These are phyloP conservation scores for Eueremaeus valkanovi DNA, from an alignment of 2,888 invertebrate genomes.

Conservation along the genomic window DNA sequence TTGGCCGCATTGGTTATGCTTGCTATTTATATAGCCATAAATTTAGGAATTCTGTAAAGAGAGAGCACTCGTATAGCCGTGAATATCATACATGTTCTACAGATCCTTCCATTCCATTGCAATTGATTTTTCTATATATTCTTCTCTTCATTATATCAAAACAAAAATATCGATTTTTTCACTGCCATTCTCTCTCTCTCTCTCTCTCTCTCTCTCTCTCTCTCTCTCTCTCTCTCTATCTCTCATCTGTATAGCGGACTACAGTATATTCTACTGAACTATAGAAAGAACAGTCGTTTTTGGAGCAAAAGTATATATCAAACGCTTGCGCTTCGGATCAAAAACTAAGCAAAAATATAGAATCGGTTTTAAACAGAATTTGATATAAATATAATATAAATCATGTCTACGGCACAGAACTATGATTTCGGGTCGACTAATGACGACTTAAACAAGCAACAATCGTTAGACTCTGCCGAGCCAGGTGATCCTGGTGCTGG, in stretches of 20 bases:
- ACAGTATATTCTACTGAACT: too few relatives aligned
- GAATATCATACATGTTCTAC: background rate
- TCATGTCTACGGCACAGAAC: slow-evolving; percentile 10
- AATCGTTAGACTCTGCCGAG: background rate
- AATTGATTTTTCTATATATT: slow-evolving; percentile 2
- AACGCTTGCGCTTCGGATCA: slow-evolving; percentile 1
- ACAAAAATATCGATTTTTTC: background rate
- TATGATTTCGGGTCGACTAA: background rate
- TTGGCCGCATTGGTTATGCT: background rate
- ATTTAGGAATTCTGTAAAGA: background rate
- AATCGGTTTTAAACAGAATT: background rate
- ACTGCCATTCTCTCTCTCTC: background rate
- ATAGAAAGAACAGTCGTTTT: background rate
- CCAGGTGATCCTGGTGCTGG: background rate
- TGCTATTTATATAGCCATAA: background rate
- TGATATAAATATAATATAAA: background rate
- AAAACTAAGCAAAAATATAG: background rate
- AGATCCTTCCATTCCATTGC: background rate
- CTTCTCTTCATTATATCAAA: background rate
- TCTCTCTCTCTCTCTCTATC: background rate
- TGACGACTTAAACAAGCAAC: slow-evolving; percentile 6
- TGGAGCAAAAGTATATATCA: background rate
- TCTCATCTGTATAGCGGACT: background rate
- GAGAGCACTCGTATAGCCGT: background rate
- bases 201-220: background rate